These are phyloP conservation scores for Saturnia pavonia DNA, from an alignment of 2,888 invertebrate species.

Conservation along the genomic window DNA sequence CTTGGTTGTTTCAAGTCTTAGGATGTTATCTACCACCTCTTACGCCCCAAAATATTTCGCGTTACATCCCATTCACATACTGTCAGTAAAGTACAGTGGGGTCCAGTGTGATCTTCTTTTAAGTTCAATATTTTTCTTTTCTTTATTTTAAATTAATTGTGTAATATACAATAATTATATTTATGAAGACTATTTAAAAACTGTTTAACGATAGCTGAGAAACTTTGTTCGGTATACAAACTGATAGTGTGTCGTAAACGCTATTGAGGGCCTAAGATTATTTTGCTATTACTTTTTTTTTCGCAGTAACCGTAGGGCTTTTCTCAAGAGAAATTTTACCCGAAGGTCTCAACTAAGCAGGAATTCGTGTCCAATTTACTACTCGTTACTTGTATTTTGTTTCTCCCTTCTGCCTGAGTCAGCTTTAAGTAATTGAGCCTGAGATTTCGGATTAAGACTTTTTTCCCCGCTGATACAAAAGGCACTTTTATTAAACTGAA, in stretches of 20 bases:
- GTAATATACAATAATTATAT: too few relatives aligned
- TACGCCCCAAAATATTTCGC: too few relatives aligned
- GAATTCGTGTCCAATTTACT: conserved; percentile 36
- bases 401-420: conserved; percentile 15
- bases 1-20: too few relatives aligned
- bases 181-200: too few relatives aligned
- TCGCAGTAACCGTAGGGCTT: conserved; percentile 25
- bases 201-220: not conserved
- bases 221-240: conserved; percentile 1
- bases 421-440: conserved; percentile 19
- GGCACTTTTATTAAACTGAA: not conserved
- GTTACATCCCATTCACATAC: too few relatives aligned
- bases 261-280: conserved; percentile 37
- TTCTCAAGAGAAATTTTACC: conserved; percentile 28
- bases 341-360: conserved; percentile 32
- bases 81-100: too few relatives aligned
- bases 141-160: too few relatives aligned
- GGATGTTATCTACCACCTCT: too few relatives aligned
- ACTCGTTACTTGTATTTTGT: conserved; percentile 30
- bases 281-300: conserved; percentile 40
- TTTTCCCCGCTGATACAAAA: conserved; percentile 8
- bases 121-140: too few relatives aligned
- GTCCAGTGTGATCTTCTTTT: too few relatives aligned
- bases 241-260: conserved; percentile 31
- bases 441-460: conserved; percentile 13